Evolutionary conservation across 2,113 vertebrate species (phyloP).

Genomic region (Hippolais icterina): DNA sequence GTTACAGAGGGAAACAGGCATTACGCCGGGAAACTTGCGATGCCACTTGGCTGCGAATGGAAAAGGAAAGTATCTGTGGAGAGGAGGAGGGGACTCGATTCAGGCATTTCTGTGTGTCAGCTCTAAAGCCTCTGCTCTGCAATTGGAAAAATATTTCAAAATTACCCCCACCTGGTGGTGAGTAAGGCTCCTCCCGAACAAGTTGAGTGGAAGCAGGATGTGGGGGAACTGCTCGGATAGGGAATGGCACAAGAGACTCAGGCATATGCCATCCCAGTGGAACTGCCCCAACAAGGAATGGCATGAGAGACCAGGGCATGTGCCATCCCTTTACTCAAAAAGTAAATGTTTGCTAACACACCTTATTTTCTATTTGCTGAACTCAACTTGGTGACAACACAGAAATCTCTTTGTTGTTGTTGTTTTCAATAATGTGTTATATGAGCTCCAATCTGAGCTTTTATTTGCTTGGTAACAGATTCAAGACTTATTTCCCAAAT

Average conservation of each 20-base stretch:
- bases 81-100: not conserved
- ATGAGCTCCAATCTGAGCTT: not conserved
- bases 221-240: not conserved
- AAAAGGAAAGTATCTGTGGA: not conserved
- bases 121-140: not conserved
- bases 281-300: not conserved
- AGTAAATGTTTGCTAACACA: not conserved
- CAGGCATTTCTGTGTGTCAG: not conserved
- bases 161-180: no score
- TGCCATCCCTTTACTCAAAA: not conserved
- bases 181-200: rapidly evolving
- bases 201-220: rapidly evolving
- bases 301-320: no score
- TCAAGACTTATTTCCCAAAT: not conserved
- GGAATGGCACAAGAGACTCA: not conserved
- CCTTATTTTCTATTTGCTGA: not conserved
- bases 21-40: not conserved
- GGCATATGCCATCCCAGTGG: not conserved
- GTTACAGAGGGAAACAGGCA: not conserved
- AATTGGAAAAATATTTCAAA: rapidly evolving
- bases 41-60: not conserved
- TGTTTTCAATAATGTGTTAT: not conserved
- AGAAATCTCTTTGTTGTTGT: not conserved
- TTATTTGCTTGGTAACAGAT: not conserved
- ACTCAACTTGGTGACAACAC: not conserved